Conservation (phyloP, 2,888 invertebrate genomes). For the Cosmia trapezina region DNA sequence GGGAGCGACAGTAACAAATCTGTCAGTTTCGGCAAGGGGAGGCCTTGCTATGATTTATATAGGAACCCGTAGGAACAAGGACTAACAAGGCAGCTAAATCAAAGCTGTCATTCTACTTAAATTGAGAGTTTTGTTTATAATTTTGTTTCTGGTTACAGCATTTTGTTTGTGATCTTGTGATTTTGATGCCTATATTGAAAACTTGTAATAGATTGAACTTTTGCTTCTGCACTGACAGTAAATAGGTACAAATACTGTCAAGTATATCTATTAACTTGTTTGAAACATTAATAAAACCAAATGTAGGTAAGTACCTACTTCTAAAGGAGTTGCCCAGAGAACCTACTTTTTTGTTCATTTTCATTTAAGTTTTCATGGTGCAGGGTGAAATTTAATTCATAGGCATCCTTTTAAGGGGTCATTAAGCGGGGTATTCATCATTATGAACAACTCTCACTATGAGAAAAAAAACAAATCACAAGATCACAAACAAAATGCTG, state of each 20-base stretch:
- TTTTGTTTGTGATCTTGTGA: conserved; percentile 22
- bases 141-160: conserved; percentile 21
- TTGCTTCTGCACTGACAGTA: background rate
- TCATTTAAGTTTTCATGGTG: too few relatives aligned
- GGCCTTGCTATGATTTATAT: conserved; percentile 72
- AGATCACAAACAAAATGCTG: conserved; percentile 16
- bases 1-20: conserved; percentile 80
- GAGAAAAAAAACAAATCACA: too few relatives aligned
- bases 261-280: background rate
- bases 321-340: background rate
- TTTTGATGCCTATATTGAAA: background rate
- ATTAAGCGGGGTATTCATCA: too few relatives aligned
- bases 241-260: background rate
- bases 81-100: conserved; percentile 68
- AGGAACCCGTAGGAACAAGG: conserved; percentile 55
- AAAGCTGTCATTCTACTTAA: conserved; percentile 56
- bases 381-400: too few relatives aligned
- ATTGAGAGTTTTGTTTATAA: conserved; percentile 42
- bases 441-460: too few relatives aligned
- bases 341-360: background rate
- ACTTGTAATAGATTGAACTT: background rate
- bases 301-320: background rate
- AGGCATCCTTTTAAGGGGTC: too few relatives aligned
- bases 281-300: background rate
- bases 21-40: conserved; percentile 68